Evolutionary conservation across 1,140 invertebrate genomes (phyloP), one percentile per base, ranked within the genome.

Genomic region (Chrysomallon squamiferum): DNA sequence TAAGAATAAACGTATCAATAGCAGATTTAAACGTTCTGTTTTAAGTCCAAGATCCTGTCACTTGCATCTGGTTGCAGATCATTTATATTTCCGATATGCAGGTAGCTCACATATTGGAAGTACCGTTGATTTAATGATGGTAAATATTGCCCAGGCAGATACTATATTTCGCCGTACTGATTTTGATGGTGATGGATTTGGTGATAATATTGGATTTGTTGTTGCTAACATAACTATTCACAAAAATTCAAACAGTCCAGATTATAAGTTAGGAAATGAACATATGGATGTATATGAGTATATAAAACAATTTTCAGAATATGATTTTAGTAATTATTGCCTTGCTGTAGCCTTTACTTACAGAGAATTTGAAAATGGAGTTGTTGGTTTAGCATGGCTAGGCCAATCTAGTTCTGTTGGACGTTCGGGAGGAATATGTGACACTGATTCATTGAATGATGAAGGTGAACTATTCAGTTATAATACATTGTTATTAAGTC

Each of bases 201-300:
- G 75, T 20, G 77, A 83, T 58, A 80, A 80, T 29, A 66, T 81
- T 29, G 81, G 81, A 0, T 80, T 83, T 64, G 58, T 66, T 30
- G 64, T 79, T n/a, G 66, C 61, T 27, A 68, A 78, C 13, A 74
- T 82, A 0, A 73, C 73, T 0, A 66, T 82, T 27, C 74, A 62
- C 38, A 49, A 59, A 18, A 50, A 68, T 30, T 29, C 47, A 9
- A 25, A 58, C 11, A 33, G 15, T 18, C 35, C 35, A 7, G 35
- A 15, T 38, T 78, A 78, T 54, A 65, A 62, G 45, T 71, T 76
- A 65, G 35, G 43, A 2, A 38, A 66, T 18, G 30, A 47, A 29
- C 62, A 33, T n/a, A 27, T 65, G 22, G 56, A 47, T 52, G 69
- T 72, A 27, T 20, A 69, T 9, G 47, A 67, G 3, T 82, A 81